Base-by-base conservation (phyloP, 2,888 invertebrate species). In the Petrolisthes manimaculis region DNA sequence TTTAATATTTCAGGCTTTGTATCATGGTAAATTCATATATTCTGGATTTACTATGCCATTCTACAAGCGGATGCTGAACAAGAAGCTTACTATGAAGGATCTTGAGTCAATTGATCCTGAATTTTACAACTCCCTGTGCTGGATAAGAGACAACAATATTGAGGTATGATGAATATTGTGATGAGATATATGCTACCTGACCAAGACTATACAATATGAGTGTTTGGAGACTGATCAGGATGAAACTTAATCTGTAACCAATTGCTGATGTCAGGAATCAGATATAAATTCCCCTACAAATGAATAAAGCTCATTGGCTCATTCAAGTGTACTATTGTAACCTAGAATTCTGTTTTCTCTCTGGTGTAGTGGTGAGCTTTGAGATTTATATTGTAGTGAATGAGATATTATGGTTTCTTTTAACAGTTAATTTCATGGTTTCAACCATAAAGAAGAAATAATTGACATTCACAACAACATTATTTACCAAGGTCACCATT, bases 11-110 rank as follows among this genome's bases (percentile, higher is more conserved):
- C 92, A 95, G 95, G 99, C 99, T 0, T 94, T 99, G 88, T 99
- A 99, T 93, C 99, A 99, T 93, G 99, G 99, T 5, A 95, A 99
- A 92, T 99, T 99, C 93, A 99, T 99, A 91, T 99, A 99, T 93
- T 97, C 97, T 90, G 98, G 99, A 55, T 99, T 99, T 93, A 99
- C 99, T 0, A 97, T 99, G 97, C 99, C 99, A 5, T 99, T 99
- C 94, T 99, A 99, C 94, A 99, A 99, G 93, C 95, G 99, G 92
- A 99, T 99, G 99, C 94, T 99, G 91, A 98, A 98, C 93, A 99
- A 99, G 93, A 99, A 99, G 93, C 94, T 99, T 89, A 96, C 96
- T 3, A 97, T 99, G 95, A 99, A 99, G 93, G 99, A 99, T 93
- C 97, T 99, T 92, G 99, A 99, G 94, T 97, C 98, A 0, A 98